Evolutionary conservation across 2,888 invertebrate genomes (phyloP).

Genomic region (Drosophila tripunctata): DNA sequence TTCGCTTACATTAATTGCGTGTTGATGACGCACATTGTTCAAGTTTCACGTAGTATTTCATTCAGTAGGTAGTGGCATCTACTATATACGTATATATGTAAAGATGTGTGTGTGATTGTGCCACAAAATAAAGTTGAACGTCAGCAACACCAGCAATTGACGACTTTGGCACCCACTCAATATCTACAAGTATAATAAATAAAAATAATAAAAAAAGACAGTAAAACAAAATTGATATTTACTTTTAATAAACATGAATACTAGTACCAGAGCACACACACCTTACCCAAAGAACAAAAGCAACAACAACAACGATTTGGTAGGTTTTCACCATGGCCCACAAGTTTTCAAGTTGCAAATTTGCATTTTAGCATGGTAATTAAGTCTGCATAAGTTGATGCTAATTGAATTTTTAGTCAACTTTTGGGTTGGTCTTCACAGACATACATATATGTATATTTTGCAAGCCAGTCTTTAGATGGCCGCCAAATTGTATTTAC

Average conservation of each 20-base stretch:
- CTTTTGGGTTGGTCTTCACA: neutral
- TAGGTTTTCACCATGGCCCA: conserved; percentile 10
- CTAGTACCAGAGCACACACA: neutral
- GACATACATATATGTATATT: too few species aligned
- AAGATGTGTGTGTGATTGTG: neutral
- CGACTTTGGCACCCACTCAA: conserved; percentile 7
- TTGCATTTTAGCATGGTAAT: conserved; percentile 28
- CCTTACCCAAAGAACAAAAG: neutral
- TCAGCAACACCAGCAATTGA: neutral
- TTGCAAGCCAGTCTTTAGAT: neutral
- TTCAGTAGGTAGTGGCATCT: neutral
- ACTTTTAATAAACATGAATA: conserved; percentile 3
- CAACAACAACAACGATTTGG: neutral
- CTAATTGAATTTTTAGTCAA: conserved; percentile 4
- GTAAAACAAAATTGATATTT: neutral
- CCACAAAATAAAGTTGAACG: conserved; percentile 10
- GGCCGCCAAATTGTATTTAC: conserved; percentile 7
- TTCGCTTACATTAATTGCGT: conserved; percentile 36
- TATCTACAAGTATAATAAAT: conserved; percentile 1
- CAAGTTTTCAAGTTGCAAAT: conserved; percentile 15
- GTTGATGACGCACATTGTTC: conserved; percentile 36
- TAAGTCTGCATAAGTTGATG: conserved; percentile 6
- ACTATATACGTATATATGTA: neutral
- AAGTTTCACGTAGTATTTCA: conserved; percentile 23
- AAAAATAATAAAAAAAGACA: conserved; percentile 3